Conservation (phyloP, 2,797 vertebrate species). For the Hoplostethus atlanticus region DNA sequence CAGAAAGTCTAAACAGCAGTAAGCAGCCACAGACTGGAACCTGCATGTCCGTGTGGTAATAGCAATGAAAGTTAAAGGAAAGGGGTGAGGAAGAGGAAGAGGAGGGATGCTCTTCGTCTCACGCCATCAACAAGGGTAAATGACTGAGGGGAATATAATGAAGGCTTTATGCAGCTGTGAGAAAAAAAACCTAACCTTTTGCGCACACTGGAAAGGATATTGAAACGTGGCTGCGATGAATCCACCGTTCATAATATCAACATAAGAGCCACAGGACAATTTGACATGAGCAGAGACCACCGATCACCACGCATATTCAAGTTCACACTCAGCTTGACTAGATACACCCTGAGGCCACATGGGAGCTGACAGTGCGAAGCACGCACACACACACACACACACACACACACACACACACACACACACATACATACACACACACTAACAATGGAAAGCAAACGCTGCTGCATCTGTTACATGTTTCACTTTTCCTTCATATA, state of each 20-base stretch:
- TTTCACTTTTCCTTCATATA: no score
- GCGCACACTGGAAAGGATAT: neutral
- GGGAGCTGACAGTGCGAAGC: constrained; percentile 11
- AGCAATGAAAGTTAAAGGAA: neutral
- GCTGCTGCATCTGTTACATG: no score
- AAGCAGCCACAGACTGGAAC: constrained; percentile 17
- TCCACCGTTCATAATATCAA: constrained; percentile 27
- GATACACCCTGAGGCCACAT: constrained; percentile 16
- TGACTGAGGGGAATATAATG: constrained; percentile 58
- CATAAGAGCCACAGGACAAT: constrained; percentile 11
- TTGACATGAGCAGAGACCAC: constrained; percentile 40
- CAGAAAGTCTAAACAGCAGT: constrained; percentile 13
- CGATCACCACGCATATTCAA: constrained; percentile 21
- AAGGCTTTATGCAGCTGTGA: constrained; percentile 51
- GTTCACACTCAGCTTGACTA: constrained; percentile 51
- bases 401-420: no score
- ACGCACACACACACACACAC: neutral
- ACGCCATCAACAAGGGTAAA: constrained; percentile 48
- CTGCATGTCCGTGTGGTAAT: no score
- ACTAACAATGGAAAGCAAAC: no score
- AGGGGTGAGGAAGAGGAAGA: constrained; percentile 1
- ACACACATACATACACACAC: neutral
- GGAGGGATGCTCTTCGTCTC: constrained; percentile 26
- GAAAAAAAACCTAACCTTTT: constrained; percentile 27
- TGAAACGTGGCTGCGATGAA: constrained; percentile 37